Percentiles rank a stretch among this genome's conserved stretches.
Conservation (phyloP, 2,797 vertebrate species). For the Periophthalmus magnuspinnatus region DNA sequence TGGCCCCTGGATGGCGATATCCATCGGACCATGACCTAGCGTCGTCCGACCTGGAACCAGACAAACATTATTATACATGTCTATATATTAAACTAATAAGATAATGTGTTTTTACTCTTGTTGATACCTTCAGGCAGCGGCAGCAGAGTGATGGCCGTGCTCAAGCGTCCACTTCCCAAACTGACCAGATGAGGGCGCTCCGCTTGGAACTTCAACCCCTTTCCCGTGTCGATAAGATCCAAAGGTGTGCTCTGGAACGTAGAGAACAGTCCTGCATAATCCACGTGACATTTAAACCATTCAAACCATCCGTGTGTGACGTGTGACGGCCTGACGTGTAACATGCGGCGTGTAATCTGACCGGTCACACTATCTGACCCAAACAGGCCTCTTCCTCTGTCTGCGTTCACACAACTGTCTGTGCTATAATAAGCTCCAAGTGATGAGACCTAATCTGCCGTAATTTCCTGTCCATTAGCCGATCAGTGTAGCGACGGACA, state of each 20-base stretch:
- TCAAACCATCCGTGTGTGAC: neutral
- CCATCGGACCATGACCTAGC: conserved; percentile 83
- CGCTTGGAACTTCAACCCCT: conserved; percentile 90
- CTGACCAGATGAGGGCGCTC: conserved; percentile 96
- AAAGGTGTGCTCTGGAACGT: conserved; percentile 83
- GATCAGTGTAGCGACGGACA: conserved; percentile 21
- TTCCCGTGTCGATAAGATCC: conserved; percentile 89
- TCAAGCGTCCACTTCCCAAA: conserved; percentile 92
- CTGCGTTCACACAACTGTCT: neutral
- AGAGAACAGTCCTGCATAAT: conserved; percentile 14
- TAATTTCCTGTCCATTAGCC: conserved; percentile 40
- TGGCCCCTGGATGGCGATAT: conserved; percentile 86
- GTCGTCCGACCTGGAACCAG: conserved; percentile 79
- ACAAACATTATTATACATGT: neutral
- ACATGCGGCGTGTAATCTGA: conserved; percentile 9
- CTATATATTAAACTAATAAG: neutral
- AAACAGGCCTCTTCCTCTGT: conserved; percentile 10
- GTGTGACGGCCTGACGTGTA: conserved; percentile 6
- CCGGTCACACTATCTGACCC: neutral
- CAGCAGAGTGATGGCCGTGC: conserved; percentile 90
- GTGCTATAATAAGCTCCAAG: neutral
- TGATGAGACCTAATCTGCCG: conserved; percentile 17
- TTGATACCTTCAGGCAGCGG: conserved; percentile 88
- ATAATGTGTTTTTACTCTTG: neutral
- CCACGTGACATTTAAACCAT: neutral